Evolutionary conservation across 2,888 invertebrate genomes (phyloP), one percentile per base, ranked within the genome.

Genomic region (Epiperipatus broadwayi): DNA sequence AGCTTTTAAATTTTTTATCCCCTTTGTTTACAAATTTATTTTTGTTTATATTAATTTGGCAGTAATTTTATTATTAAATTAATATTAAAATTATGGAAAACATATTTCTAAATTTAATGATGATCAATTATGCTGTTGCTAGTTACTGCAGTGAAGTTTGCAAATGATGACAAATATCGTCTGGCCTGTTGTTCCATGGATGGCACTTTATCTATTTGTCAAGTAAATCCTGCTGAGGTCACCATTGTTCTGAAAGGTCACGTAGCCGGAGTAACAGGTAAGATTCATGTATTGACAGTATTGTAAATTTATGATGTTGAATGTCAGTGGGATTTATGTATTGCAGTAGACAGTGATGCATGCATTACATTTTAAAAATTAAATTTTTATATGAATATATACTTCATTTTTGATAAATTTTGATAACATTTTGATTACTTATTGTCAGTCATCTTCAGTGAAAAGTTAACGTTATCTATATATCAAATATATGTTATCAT

Each of bases 131-230:
- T n/a, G n/a, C n/a, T n/a, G n/a, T n/a, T n/a, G n/a, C n/a, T 46
- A 55, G 76, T 81, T 27, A 75, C 75, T 14, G 71, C 76, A 58
- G 70, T 81, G 20, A 78, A 77, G 56, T 79, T 78, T 64, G 81
- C 81, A 0, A 77, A 81, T 60, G 79, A 83, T 56, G 80, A 83
- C 53, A 71, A 73, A 42, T 74, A 76, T 4, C 69, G 73, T 50
- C 61, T 84, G 25, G 78, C 78, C 43, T 79, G 79, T 53, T 75
- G 75, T 5, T 81, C 80, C 0, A 61, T 74, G 46, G 83, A 84
- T 58, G 75, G 77, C 0, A 72, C 70, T 2, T 64, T 83, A 36
- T 79, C 80, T 2, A 72, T 84, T 42, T 83, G 80, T 59, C 73
- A 77, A 59, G 73, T 78, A 46, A 70, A 72, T 0, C 70, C 72